Base-by-base conservation (phyloP, 2,797 vertebrate genomes). In the Chelon auratus region DNA sequence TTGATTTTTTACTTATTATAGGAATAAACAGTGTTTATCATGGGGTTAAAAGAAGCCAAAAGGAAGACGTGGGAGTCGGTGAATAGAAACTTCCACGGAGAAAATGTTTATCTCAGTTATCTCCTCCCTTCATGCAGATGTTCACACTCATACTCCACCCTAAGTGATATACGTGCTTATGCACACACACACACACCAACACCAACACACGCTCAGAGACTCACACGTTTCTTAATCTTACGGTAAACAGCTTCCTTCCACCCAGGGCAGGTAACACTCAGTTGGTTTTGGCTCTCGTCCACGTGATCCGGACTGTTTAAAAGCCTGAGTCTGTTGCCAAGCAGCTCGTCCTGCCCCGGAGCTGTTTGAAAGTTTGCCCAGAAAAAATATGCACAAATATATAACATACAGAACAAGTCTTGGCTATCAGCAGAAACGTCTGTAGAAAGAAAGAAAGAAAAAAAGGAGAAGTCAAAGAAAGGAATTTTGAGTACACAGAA, bases 251-350 rank as follows among this genome's bases (percentile, higher is more conserved):
- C 74, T 83, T 78, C 69, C 73, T 76, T 75, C 61, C 79, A 58
- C 58, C 91, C 37, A 33, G 75, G 78, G 76, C 90, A 91, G 89
- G 91, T 93, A 93, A 88, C 87, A 73, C 69, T 81, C 62, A 36
- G 75, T 83, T 90, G 75, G 74, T 80, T 84, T 84, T 94, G 92
- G 92, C 91, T 33, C 56, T 39, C 13, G 6, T 87, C 90, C 92
- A 93, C 66, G 36, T 73, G 81, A 89, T 84, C 85, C 72, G 57
- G 77, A 76, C 85, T 87, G 83, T 81, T 85, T 33, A 33, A 33
- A 66, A 68, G 87, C 75, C 52, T 0, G 2, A 51, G 72, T 51
- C 53, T 64, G 75, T 52, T 89, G 87, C 90, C 90, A 84, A 86
- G 54, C 73, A 22, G 77, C 78, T 78, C 5, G 71, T 80, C 68